Percentiles rank a stretch among this genome's conserved stretches.
phyloP scores from a whole-genome alignment of 2,797 vertebrate species.

The Chrysocyon brachyurus region DNA sequence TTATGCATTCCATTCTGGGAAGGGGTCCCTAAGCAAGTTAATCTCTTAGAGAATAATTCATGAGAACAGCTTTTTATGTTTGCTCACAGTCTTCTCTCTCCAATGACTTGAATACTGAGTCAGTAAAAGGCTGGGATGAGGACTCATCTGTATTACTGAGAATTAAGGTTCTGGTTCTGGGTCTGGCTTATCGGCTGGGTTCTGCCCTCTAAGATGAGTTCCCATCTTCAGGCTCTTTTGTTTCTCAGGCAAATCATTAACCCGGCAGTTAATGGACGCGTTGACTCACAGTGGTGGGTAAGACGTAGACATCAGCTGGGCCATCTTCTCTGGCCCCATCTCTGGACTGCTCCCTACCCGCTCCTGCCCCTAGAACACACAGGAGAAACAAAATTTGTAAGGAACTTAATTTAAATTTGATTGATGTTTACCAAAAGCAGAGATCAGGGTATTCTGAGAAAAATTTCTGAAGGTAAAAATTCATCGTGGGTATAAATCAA shows the following conservation, averaged over 20 bases:
- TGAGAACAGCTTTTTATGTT: background rate
- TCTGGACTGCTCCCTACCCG: background rate
- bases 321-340: background rate
- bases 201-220: background rate
- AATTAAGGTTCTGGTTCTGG: background rate
- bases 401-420: constrained; percentile 33
- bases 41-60: background rate
- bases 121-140: background rate
- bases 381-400: background rate
- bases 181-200: background rate
- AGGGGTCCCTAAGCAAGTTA: background rate
- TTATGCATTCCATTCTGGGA: background rate
- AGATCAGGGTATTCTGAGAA: background rate
- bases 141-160: background rate
- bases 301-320: background rate
- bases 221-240: background rate
- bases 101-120: background rate
- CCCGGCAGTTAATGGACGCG: background rate
- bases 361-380: background rate
- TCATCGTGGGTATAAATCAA: background rate
- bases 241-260: background rate
- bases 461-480: constrained; percentile 37
- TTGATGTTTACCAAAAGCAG: background rate
- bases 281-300: fast-evolving
- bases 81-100: background rate